Evolutionary conservation across 2,888 invertebrate species (phyloP), one percentile per base, ranked within the genome.

Genomic region (Syrista parreyssii): DNA sequence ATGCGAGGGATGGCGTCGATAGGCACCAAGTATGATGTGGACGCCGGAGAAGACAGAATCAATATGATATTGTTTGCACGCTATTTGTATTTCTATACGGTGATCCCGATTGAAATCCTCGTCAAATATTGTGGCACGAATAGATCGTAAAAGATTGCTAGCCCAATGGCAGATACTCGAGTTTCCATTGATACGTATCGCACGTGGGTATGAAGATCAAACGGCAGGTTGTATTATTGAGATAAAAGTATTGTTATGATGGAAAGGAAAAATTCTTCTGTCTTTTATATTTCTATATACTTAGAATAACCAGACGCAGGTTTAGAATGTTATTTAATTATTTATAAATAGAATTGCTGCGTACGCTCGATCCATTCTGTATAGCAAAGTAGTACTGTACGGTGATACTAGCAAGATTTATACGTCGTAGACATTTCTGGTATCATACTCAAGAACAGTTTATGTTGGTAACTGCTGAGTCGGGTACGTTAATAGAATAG

Each of bases 11-110:
- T 55, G 23, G 55, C 23, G 55, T 55, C 55, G 23, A 55, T 23
- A 55, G 55, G 23, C 55, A 55, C 23, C 23, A 55, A 55, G 55
- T 23, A 23, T 23, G 23, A 55, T 23, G 55, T 55, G 55, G 12
- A 71, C 33, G 30, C 30, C 68, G 15, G 68, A 30, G 72, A 73
- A 74, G 55, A 74, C 76, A 74, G 68, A 76, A 74, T 76, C 76
- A 76, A 76, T 74, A 77, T 36, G 68, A 74, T 34, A 68, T 72
- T 77, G 74, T 77, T 77, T 74, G 68, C 12, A n/a, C 35, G 23
- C 30, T 74, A 74, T 77, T 77, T 73, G 76, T 74, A 68, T 68
- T 36, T 55, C 55, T 55, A 55, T 55, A 55, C 23, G 55, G 55
- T 23, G 55, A 55, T 55, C 55, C 6, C 55, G 55, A 55, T 55